phyloP scores from a whole-genome alignment of 2,888 invertebrate genomes.

The Sesia apiformis region DNA sequence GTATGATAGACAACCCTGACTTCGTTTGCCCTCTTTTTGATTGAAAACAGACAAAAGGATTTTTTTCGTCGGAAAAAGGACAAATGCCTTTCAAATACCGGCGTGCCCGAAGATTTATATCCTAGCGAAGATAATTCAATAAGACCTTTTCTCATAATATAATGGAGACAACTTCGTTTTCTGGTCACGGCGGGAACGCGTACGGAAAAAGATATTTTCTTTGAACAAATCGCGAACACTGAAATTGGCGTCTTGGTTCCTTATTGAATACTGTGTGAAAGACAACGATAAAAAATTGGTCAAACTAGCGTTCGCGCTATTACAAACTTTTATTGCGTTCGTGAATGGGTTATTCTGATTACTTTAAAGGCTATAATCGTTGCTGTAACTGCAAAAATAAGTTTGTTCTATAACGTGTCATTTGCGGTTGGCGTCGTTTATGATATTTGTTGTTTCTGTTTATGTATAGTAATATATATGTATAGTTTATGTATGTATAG shows the following conservation, averaged over 20 bases:
- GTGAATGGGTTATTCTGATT: too few relatives aligned
- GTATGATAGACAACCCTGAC: not conserved
- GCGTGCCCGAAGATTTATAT: slow-evolving; percentile 38
- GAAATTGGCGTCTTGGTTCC: slow-evolving; percentile 4
- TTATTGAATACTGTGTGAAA: not conserved
- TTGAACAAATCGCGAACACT: slow-evolving; percentile 9
- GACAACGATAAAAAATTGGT: not conserved
- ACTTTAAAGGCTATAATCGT: too few relatives aligned
- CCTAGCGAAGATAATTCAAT: slow-evolving; percentile 47
- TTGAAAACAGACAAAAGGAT: slow-evolving; percentile 56
- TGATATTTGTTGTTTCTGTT: too few relatives aligned
- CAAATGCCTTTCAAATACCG: slow-evolving; percentile 50
- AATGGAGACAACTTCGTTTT: slow-evolving; percentile 34
- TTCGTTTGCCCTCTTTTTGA: slow-evolving; percentile 25
- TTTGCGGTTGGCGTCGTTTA: too few relatives aligned
- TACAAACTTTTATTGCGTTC: too few relatives aligned
- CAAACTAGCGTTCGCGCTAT: too few relatives aligned
- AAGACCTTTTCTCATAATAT: slow-evolving; percentile 35
- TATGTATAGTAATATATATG: too few relatives aligned
- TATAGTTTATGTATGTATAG: too few relatives aligned
- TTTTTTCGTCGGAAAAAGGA: slow-evolving; percentile 42
- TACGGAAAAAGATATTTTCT: slow-evolving; percentile 9
- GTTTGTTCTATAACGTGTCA: too few relatives aligned
- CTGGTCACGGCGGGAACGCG: slow-evolving; percentile 18
- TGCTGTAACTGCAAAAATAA: too few relatives aligned